Evolutionary conservation across 2,797 vertebrate genomes (phyloP), one percentile per base, ranked within the genome.

Genomic region (Miichthys miiuy): DNA sequence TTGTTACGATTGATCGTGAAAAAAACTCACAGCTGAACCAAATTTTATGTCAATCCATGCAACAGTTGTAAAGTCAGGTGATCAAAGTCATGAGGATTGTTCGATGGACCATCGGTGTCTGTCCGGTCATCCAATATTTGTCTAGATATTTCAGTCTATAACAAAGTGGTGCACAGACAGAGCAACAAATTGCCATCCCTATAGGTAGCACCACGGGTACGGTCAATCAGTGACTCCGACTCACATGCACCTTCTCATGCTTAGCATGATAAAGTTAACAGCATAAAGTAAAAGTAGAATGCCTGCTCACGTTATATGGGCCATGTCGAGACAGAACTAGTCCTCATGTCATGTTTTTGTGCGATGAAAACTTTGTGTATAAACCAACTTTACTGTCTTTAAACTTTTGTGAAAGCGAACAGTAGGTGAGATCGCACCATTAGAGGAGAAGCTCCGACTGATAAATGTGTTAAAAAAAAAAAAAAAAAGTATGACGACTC

Each of bases 371-470:
- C 30, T 25, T 42, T 46, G 34, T 44, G 14, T 44, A 47, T 23
- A 9, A 13, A 18, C 27, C 27, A 44, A 47, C 42, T 58, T 48
- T 13, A 34, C 41, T 55, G 16, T 1, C 18, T 61, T 10, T 23
- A 51, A 27, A 55, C 69, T 23, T 78, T 60, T 44, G 48, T 55
- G 21, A 66, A 67, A 80, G 50, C n/a, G 30, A 73, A 38, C 44
- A 51, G 21, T 1, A 64, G 71, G 79, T 82, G 72, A 63, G 79
- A 86, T 87, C 9, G 0, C 84, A 38, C 75, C 73, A 60, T 48
- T 72, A 58, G 77, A 75, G 50, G 48, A 82, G 25, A 75, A 52
- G 27, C 57, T 72, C 23, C 25, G 42, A 60, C 47, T 54, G 81
- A 18, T 48, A 52, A 78, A 81, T 18, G 65, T 60, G 66, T 64